Conservation (phyloP, 2,888 invertebrate species). For the Ditylenchus weischeri region DNA sequence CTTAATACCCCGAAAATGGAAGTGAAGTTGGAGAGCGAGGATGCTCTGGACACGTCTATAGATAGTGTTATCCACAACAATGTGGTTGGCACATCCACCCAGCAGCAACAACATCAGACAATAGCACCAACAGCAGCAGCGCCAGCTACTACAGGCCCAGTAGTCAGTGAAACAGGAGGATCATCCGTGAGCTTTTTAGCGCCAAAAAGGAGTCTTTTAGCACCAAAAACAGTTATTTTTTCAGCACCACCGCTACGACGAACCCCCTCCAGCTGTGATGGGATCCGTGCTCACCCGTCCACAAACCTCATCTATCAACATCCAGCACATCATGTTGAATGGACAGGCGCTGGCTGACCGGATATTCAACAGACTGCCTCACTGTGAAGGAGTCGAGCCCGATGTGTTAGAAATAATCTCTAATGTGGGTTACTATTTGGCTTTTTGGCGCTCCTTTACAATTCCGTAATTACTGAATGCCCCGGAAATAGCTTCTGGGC, state of each 20-base stretch:
- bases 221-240: too few relatives aligned
- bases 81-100: not conserved
- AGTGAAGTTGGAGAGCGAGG: too few relatives aligned
- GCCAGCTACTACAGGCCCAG: not conserved
- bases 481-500: not conserved
- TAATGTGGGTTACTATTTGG: conserved; percentile 16
- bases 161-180: not conserved
- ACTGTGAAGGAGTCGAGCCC: conserved; percentile 29
- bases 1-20: too few relatives aligned
- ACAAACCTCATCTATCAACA: conserved; percentile 7
- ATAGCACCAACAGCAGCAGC: not conserved
- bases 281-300: not conserved
- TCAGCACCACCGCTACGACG: too few relatives aligned
- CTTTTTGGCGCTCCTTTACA: too few relatives aligned
- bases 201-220: too few relatives aligned
- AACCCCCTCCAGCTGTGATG: too few relatives aligned
- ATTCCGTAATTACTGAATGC: not conserved
- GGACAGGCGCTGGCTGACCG: conserved; percentile 29
- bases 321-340: conserved; percentile 25
- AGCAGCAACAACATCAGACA: not conserved
- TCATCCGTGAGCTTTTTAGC: too few relatives aligned
- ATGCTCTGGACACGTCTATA: conserved; percentile 6
- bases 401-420: conserved; percentile 29
- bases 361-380: conserved; percentile 28
- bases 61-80: conserved; percentile 5